Percentiles rank a stretch among this genome's conserved stretches.
Evolutionary conservation across 2,113 vertebrate species (phyloP).

Genomic region (Vanacampus margaritifer): DNA sequence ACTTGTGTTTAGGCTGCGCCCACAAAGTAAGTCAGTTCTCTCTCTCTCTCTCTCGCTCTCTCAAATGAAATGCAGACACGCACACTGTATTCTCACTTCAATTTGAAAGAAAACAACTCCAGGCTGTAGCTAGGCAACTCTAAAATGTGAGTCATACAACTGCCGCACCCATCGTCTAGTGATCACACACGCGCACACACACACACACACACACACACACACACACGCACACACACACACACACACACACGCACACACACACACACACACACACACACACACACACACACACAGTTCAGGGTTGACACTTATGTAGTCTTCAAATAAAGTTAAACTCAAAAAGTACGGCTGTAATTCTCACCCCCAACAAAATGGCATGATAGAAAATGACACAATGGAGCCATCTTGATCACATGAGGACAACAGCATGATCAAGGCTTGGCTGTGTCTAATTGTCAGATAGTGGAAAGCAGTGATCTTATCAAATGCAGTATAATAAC

Average conservation of each 20-base stretch:
- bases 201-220: background rate
- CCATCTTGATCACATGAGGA: background rate
- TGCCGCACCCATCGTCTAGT: conserved; percentile 65
- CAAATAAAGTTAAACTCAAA: background rate
- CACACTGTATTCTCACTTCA: conserved; percentile 47
- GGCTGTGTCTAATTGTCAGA: background rate
- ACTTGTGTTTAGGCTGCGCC: conserved; percentile 32
- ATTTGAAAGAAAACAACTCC: conserved; percentile 70
- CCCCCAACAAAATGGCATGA: background rate
- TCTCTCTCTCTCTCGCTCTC: conserved; percentile 53
- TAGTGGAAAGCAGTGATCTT: background rate
- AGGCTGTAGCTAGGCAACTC: conserved; percentile 72
- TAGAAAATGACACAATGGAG: background rate
- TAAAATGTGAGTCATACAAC: conserved; percentile 72
- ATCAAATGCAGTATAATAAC: background rate
- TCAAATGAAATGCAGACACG: conserved; percentile 68
- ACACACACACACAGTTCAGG: background rate
- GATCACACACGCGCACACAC: conserved; percentile 17
- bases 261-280: background rate
- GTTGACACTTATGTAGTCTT: background rate
- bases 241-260: background rate
- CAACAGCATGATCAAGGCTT: background rate
- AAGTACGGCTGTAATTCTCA: background rate
- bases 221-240: background rate
- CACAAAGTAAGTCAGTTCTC: conserved; percentile 43